A percentile compares a stretch with the other conserved stretches of the same genome.
phyloP scores from a whole-genome alignment of 2,888 invertebrate genomes.

The Venusia cambrica region DNA sequence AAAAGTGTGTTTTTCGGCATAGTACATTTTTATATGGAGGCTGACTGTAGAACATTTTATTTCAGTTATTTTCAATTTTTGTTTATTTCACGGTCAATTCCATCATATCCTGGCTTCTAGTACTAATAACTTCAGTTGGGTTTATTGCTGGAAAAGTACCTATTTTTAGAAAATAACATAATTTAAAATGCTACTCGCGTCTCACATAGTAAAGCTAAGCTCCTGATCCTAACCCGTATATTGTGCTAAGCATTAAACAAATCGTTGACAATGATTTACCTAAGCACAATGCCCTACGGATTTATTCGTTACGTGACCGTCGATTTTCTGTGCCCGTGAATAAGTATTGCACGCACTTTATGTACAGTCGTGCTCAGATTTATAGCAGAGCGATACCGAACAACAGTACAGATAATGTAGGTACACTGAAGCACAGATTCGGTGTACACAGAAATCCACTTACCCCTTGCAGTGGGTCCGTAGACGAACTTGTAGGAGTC shows the following conservation, averaged over 20 bases:
- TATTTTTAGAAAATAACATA: too few species aligned
- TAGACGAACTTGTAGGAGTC: constrained; percentile 36
- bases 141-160: too few species aligned
- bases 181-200: too few species aligned
- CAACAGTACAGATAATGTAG: constrained; percentile 49
- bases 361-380: constrained; percentile 38
- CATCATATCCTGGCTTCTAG: too few species aligned
- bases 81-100: too few species aligned
- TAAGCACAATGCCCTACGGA: constrained; percentile 13
- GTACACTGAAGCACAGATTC: constrained; percentile 55
- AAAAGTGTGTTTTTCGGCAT: too few species aligned
- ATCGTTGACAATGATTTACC: constrained; percentile 7
- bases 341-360: constrained; percentile 34
- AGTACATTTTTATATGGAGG: too few species aligned
- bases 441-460: constrained; percentile 78
- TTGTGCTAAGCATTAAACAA: constrained; percentile 8
- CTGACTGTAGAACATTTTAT: too few species aligned
- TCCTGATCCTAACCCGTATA: too few species aligned
- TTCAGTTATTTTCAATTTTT: too few species aligned
- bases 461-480: constrained; percentile 74
- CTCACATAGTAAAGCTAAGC: too few species aligned
- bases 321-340: constrained; percentile 32
- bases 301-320: constrained; percentile 35
- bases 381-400: constrained; percentile 30
- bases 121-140: too few species aligned